Evolutionary conservation across 2,113 vertebrate genomes (phyloP).

Genomic region (Zosterops borbonicus): DNA sequence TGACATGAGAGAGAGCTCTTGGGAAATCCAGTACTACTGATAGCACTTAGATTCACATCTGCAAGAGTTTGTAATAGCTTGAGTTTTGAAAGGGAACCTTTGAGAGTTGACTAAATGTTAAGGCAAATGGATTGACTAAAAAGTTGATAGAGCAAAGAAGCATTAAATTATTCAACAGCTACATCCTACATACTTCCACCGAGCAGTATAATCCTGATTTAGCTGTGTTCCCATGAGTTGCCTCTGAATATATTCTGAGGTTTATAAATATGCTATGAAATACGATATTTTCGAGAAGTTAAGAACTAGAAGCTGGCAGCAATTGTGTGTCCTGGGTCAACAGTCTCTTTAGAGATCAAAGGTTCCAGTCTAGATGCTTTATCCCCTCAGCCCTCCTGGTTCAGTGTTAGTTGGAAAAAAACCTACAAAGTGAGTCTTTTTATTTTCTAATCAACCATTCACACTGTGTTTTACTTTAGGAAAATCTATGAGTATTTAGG

Average conservation of each 20-base stretch:
- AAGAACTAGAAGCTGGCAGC: not conserved
- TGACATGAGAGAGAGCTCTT: not conserved
- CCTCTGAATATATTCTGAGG: not conserved
- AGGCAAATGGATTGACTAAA: not conserved
- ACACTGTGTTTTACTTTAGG: not conserved
- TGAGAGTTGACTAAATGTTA: not conserved
- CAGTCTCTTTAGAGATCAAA: not conserved
- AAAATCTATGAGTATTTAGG: not conserved
- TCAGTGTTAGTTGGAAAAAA: not conserved
- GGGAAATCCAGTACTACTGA: not conserved
- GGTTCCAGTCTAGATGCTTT: not conserved
- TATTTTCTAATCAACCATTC: not conserved
- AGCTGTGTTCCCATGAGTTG: not conserved
- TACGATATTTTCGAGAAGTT: not conserved
- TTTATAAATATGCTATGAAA: conserved; percentile 11
- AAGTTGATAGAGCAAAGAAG: not conserved
- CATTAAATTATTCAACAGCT: conserved; percentile 19
- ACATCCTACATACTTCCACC: not conserved
- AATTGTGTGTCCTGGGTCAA: not conserved
- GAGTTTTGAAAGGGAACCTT: not conserved
- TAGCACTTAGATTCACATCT: not conserved
- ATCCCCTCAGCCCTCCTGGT: rapidly evolving
- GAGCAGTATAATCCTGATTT: not conserved
- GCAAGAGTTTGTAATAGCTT: not conserved
- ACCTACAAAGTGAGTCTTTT: rapidly evolving